phyloP scores from a whole-genome alignment of 2,888 invertebrate genomes.

The Tachina grossa region DNA sequence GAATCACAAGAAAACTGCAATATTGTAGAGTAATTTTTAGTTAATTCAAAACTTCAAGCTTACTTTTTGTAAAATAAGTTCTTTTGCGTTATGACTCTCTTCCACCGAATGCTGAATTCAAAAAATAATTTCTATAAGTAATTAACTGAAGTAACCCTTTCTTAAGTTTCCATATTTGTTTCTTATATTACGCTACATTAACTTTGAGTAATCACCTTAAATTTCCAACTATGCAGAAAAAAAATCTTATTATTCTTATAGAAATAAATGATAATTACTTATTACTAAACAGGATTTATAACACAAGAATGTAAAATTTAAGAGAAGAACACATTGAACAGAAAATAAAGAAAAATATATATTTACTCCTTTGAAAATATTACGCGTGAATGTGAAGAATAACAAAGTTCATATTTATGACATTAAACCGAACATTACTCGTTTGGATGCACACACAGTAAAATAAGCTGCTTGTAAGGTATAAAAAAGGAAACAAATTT shows the following conservation, averaged over 20 bases:
- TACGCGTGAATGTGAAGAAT: conserved; percentile 14
- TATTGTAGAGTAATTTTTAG: too few relatives aligned
- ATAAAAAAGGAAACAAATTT: too few relatives aligned
- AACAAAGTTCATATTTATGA: background rate
- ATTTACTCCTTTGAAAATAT: conserved; percentile 54
- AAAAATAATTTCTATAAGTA: background rate
- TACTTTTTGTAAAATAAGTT: too few relatives aligned
- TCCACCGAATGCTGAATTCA: too few relatives aligned
- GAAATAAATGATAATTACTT: background rate
- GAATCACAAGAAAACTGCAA: too few relatives aligned
- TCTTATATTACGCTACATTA: conserved; percentile 63
- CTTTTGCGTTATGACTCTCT: too few relatives aligned
- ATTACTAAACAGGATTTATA: conserved; percentile 2
- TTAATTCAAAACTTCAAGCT: too few relatives aligned
- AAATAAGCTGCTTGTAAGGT: too few relatives aligned
- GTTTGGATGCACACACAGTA: too few relatives aligned
- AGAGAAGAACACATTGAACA: too few relatives aligned
- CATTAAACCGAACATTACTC: too few relatives aligned
- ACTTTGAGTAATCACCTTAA: conserved; percentile 64
- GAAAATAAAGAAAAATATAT: conserved; percentile 26
- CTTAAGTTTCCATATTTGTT: conserved; percentile 46
- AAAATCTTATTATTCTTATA: conserved; percentile 14
- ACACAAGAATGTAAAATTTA: too few relatives aligned
- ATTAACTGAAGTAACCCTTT: background rate
- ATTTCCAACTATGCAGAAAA: conserved; percentile 1